Evolutionary conservation across 2,888 invertebrate species (phyloP).

Genomic region (Tetanocera ferruginea): DNA sequence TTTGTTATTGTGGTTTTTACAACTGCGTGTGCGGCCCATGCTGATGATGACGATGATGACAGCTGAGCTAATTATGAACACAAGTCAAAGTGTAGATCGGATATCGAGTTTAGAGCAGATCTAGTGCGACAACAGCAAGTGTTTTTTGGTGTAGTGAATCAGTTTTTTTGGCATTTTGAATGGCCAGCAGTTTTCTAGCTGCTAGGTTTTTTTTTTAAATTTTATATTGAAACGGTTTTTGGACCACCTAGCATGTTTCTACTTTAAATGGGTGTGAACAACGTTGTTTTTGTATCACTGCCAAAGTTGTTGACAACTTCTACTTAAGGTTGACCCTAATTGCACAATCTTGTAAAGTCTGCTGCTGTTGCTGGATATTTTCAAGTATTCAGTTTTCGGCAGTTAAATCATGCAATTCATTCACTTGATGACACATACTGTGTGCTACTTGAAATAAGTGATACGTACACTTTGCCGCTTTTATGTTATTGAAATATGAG

Average conservation of each 20-base stretch:
- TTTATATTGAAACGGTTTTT: not conserved
- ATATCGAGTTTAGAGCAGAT: not conserved
- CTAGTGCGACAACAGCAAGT: not conserved
- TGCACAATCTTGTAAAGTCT: not conserved
- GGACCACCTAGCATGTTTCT: constrained; percentile 15
- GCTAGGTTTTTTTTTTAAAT: not conserved
- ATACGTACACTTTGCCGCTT: not conserved
- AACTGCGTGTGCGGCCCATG: constrained; percentile 11
- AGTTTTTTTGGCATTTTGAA: not conserved
- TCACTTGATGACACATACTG: not conserved
- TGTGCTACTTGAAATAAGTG: not conserved
- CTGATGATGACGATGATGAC: constrained; percentile 22
- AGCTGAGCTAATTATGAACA: constrained; percentile 33
- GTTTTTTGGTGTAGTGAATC: constrained; percentile 4
- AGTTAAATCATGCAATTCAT: not conserved
- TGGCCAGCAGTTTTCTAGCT: not conserved
- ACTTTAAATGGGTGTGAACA: constrained; percentile 26
- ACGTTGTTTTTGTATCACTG: not conserved
- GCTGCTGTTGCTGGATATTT: not conserved
- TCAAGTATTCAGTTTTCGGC: not conserved
- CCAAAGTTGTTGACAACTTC: constrained; percentile 11
- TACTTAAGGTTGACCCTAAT: constrained; percentile 3
- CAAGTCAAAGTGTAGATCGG: constrained; percentile 27
- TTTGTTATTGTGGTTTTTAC: not conserved
- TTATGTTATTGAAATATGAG: no score